These are phyloP conservation scores for Tipula unca DNA, from an alignment of 2,888 invertebrate species.

Conservation along the genomic window DNA sequence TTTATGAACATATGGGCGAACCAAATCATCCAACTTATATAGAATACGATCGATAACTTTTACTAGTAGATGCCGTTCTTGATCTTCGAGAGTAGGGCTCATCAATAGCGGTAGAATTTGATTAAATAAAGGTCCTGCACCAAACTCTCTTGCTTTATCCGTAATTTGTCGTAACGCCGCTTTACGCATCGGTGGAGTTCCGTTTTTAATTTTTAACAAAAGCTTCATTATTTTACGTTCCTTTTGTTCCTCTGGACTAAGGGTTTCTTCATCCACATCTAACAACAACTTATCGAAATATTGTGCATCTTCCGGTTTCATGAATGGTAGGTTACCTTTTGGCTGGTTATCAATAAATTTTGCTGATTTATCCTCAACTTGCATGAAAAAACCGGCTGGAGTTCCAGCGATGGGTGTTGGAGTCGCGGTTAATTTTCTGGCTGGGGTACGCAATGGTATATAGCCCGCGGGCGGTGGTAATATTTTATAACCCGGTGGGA, in stretches of 20 bases:
- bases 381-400: constrained; percentile 91
- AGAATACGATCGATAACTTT: constrained; percentile 98
- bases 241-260: constrained; percentile 94
- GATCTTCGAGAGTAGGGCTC: constrained; percentile 99
- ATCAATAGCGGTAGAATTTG: constrained; percentile 98
- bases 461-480: constrained; percentile 93
- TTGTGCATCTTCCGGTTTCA: constrained; percentile 99
- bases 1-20: constrained; percentile 98
- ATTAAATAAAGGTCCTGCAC: constrained; percentile 97
- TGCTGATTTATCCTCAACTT: constrained; percentile 79
- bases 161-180: constrained; percentile 96
- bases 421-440: constrained; percentile 93
- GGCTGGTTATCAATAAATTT: constrained; percentile 93
- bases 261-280: constrained; percentile 93
- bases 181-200: constrained; percentile 99
- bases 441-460: constrained; percentile 93
- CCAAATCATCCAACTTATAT: constrained; percentile 96
- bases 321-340: constrained; percentile 93
- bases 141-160: constrained; percentile 96
- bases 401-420: constrained; percentile 94
- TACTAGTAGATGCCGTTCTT: constrained; percentile 95
- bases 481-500: constrained; percentile 97
- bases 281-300: constrained; percentile 97
- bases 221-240: constrained; percentile 99
- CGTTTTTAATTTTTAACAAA: constrained; percentile 96